Evolutionary conservation across 2,888 invertebrate species (phyloP), one percentile per base, ranked within the genome.

Genomic region (Melinopterus prodromus): DNA sequence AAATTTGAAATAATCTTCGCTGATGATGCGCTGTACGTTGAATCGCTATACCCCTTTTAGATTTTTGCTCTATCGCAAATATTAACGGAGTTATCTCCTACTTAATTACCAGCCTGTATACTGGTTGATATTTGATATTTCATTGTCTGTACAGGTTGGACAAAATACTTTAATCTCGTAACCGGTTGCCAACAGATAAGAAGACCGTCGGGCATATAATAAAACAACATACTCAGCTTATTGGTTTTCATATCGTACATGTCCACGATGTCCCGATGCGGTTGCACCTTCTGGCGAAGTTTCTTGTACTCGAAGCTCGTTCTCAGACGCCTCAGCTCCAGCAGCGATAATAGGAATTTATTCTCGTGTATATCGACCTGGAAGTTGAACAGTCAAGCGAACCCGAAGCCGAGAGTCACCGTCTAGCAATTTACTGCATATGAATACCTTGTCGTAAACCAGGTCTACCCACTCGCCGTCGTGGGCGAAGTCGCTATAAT

Each of bases 391-490:
- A 15, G 16, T 71, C 12, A 71, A 26, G 16, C 9, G 14, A 71
- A 15, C 14, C 7, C 35, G 16, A 71, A 71, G 16, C 16, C 71
- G 36, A 5, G 37, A 16, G 36, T 70, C 38, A 38, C 26, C 26
- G 26, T 26, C 26, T 26, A 16, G 70, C 37, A 69, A 53, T 74
- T 76, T 69, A 69, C 72, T 70, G 77, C 36, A 72, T 77, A 84
- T 84, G 84, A 82, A 88, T 26, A 26, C 88, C 79, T 86, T 81
- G 74, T 84, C 81, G 77, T 85, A 87, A 77, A 84, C 74, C 70
- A 78, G 80, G 79, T 84, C 85, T 75, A 69, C 83, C 79, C 53
- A 81, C 78, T 76, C 36, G 26, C 78, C 71, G 6, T 79, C 77
- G 16, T 70, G 79, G 74, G 76, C 76, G 12, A 80, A 71, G 79